These are phyloP conservation scores for Solen grandis DNA, from an alignment of 1,140 invertebrate species.

Conservation along the genomic window DNA sequence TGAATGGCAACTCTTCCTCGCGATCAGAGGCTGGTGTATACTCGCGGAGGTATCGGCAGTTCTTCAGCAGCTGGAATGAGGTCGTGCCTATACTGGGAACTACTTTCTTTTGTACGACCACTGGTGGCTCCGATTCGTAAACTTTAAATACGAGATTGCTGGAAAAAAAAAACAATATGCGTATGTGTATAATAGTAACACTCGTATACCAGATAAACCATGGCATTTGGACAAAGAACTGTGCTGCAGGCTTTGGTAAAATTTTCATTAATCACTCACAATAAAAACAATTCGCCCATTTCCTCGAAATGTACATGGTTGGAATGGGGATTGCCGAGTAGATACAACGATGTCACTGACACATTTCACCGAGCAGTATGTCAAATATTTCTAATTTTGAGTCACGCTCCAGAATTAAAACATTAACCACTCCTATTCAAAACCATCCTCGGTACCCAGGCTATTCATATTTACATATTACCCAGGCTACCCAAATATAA, in stretches of 20 bases:
- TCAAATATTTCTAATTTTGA: too few relatives aligned
- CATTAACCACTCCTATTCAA: too few relatives aligned
- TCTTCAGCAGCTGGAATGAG: slow-evolving; percentile 25
- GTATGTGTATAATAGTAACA: background rate
- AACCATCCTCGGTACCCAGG: too few relatives aligned
- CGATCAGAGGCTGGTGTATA: slow-evolving; percentile 22
- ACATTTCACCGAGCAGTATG: too few relatives aligned
- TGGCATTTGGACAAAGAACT: background rate
- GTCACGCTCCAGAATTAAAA: too few relatives aligned
- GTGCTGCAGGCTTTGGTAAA: background rate
- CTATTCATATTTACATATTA: too few relatives aligned
- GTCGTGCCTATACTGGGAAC: slow-evolving; percentile 12
- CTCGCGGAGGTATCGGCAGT: slow-evolving; percentile 51
- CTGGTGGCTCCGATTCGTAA: slow-evolving; percentile 27
- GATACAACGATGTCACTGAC: too few relatives aligned
- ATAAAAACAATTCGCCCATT: background rate
- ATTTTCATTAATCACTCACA: background rate
- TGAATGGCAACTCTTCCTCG: background rate
- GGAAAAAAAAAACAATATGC: background rate
- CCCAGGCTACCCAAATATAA: too few relatives aligned
- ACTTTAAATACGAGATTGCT: slow-evolving; percentile 51
- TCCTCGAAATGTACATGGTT: background rate
- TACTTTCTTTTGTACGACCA: slow-evolving; percentile 26
- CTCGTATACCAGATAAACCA: background rate
- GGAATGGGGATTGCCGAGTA: too few relatives aligned